Conservation (phyloP, 2,113 vertebrate species). For the Corythoichthys haematopterus region DNA sequence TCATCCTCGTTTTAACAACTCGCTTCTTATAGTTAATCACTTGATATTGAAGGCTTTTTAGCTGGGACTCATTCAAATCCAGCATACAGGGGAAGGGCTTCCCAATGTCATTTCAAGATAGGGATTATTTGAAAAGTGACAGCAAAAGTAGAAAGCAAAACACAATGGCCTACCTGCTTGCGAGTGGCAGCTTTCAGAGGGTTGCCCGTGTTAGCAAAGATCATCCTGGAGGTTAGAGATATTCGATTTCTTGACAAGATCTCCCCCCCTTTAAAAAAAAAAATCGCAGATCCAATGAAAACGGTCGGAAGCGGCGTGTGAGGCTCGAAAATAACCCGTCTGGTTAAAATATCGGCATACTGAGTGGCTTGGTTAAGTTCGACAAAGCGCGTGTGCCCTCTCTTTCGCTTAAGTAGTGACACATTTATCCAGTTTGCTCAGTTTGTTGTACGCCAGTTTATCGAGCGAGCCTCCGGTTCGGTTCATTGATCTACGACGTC, state of each 20-base stretch:
- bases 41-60: background rate
- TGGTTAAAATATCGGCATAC: constrained; percentile 57
- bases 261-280: constrained; percentile 4
- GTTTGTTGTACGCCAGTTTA: constrained; percentile 18
- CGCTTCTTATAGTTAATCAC: background rate
- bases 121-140: constrained; percentile 21
- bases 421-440: constrained; percentile 60
- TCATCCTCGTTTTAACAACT: constrained; percentile 27
- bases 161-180: constrained; percentile 81
- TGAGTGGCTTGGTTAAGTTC: constrained; percentile 27
- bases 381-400: constrained; percentile 26
- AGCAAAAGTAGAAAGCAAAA: constrained; percentile 19
- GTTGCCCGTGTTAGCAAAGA: constrained; percentile 86
- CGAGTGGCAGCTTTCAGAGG: constrained; percentile 81
- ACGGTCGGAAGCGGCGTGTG: constrained; percentile 24
- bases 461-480: constrained; percentile 67
- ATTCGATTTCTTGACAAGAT: constrained; percentile 19
- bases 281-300: constrained; percentile 36
- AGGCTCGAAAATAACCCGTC: constrained; percentile 16
- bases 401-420: constrained; percentile 52
- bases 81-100: constrained; percentile 39
- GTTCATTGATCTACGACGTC: constrained; percentile 80
- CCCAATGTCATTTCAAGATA: constrained; percentile 54
- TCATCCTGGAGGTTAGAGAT: constrained; percentile 77
- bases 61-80: background rate